Evolutionary conservation across 2,888 invertebrate genomes (phyloP).

Genomic region (Meteorus cinctellus): DNA sequence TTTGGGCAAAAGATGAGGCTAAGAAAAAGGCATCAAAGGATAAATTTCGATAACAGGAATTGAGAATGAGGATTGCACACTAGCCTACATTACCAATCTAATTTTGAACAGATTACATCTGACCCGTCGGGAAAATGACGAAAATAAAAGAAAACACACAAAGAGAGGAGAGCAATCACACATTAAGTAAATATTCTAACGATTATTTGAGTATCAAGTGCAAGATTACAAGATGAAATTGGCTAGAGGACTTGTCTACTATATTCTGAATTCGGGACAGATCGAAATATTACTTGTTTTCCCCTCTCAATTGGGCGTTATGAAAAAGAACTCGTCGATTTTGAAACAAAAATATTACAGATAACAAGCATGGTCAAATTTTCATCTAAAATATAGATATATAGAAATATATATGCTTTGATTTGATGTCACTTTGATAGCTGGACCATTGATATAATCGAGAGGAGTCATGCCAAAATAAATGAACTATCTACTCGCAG

Average conservation of each 20-base stretch:
- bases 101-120: neutral
- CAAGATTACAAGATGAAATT: neutral
- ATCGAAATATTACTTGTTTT: neutral
- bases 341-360: conserved; percentile 41
- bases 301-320: conserved; percentile 1
- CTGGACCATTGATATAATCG: conserved; percentile 12
- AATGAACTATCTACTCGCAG: conserved; percentile 11
- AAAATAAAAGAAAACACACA: neutral
- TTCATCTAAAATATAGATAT: conserved; percentile 10
- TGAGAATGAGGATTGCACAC: conserved; percentile 61
- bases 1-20: conserved; percentile 56
- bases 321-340: conserved; percentile 5
- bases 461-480: conserved; percentile 35
- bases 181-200: neutral
- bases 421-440: neutral
- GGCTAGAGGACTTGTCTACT: conserved; percentile 14
- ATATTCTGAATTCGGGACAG: conserved; percentile 2
- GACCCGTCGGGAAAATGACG: neutral
- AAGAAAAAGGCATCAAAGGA: conserved; percentile 56
- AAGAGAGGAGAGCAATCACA: neutral
- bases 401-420: neutral
- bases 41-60: conserved; percentile 42
- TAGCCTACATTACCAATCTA: conserved; percentile 59
- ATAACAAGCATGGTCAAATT: conserved; percentile 42
- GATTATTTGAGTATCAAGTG: neutral